Percentiles rank a stretch among this genome's conserved stretches.
Conservation (phyloP, 2,888 invertebrate species). For the Erpobdella octoculata region DNA sequence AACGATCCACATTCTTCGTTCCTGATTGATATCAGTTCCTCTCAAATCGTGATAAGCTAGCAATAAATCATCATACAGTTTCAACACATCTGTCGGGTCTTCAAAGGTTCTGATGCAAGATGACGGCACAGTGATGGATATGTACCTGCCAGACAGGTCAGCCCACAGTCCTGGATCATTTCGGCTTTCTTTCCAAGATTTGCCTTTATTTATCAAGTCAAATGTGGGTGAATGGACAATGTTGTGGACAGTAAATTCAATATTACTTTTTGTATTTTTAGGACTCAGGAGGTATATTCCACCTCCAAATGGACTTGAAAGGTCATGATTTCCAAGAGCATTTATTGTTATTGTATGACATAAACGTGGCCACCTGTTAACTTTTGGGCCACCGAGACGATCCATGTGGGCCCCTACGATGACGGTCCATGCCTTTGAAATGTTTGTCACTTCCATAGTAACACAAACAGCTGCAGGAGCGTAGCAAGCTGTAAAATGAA, state of each 20-base stretch:
- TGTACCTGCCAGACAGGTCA: constrained; percentile 36
- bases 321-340: not conserved
- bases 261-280: not conserved
- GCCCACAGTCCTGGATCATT: constrained; percentile 37
- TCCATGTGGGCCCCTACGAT: constrained; percentile 38
- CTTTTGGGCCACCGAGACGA: constrained; percentile 21
- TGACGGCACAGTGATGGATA: constrained; percentile 38
- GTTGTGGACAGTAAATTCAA: constrained; percentile 26
- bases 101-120: constrained; percentile 33
- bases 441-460: not conserved
- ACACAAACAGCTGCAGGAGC: constrained; percentile 25
- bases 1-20: constrained; percentile 35
- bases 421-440: constrained; percentile 33
- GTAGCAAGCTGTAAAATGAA: constrained; percentile 36
- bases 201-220: not conserved
- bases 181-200: constrained; percentile 30
- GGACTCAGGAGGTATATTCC: constrained; percentile 31
- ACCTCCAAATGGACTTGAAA: constrained; percentile 32
- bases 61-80: constrained; percentile 36
- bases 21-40: constrained; percentile 25
- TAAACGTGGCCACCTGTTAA: constrained; percentile 34
- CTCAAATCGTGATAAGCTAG: constrained; percentile 34
- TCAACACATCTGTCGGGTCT: constrained; percentile 31
- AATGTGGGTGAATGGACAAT: constrained; percentile 31
- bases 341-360: not conserved